Evolutionary conservation across 2,888 invertebrate genomes (phyloP).

Genomic region (Cylindroiulus punctatus): DNA sequence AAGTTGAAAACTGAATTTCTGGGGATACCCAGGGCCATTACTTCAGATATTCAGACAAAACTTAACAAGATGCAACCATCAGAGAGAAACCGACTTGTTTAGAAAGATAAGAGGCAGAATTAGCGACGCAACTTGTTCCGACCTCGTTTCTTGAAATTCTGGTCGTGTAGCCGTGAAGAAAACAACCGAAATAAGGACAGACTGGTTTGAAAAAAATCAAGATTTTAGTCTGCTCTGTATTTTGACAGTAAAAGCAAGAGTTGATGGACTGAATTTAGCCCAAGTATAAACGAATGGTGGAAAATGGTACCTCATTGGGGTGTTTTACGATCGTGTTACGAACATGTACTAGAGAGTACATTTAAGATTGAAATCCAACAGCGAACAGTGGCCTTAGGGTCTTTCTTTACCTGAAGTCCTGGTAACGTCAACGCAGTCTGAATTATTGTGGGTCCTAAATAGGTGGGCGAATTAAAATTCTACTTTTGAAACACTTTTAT

Average conservation of each 20-base stretch:
- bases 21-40: background rate
- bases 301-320: background rate
- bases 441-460: background rate
- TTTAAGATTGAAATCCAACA: background rate
- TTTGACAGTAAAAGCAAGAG: background rate
- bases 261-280: background rate
- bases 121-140: background rate
- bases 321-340: background rate
- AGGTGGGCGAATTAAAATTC: background rate
- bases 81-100: background rate
- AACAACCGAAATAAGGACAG: background rate
- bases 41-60: background rate
- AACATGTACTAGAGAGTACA: background rate
- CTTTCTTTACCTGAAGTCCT: background rate
- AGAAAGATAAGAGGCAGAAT: background rate
- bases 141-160: background rate
- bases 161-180: background rate
- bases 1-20: no score
- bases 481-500: background rate
- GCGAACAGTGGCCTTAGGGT: background rate
- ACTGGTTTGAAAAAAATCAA: background rate
- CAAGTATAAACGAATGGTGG: background rate
- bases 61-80: background rate
- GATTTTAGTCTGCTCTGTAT: background rate
- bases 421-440: background rate